phyloP scores from a whole-genome alignment of 2,888 invertebrate genomes.

The Bombylius discolor region DNA sequence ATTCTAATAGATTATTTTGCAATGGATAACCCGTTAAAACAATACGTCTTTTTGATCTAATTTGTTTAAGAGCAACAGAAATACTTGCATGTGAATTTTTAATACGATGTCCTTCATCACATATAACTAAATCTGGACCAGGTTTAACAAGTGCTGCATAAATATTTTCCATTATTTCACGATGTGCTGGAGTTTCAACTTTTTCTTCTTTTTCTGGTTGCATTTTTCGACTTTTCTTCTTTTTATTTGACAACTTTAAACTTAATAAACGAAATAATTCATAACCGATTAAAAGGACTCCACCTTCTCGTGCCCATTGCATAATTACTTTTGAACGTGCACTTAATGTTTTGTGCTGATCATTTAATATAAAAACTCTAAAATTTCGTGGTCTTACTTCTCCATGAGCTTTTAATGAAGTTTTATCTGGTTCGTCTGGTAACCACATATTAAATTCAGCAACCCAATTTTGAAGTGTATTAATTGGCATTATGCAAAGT shows the following conservation, averaged over 20 bases:
- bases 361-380: slow-evolving; percentile 80
- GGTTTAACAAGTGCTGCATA: slow-evolving; percentile 75
- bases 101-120: slow-evolving; percentile 94
- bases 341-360: slow-evolving; percentile 81
- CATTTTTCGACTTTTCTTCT: slow-evolving; percentile 34
- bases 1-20: slow-evolving; percentile 92
- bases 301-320: slow-evolving; percentile 79
- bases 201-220: slow-evolving; percentile 34
- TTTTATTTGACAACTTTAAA: slow-evolving; percentile 56
- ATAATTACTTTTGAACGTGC: slow-evolving; percentile 76
- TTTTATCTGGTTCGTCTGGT: slow-evolving; percentile 52
- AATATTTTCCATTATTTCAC: slow-evolving; percentile 69
- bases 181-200: slow-evolving; percentile 45
- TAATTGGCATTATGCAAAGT: slow-evolving; percentile 95
- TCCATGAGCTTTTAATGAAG: slow-evolving; percentile 46
- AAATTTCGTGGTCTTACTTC: slow-evolving; percentile 72
- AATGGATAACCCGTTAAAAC: slow-evolving; percentile 96
- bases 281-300: slow-evolving; percentile 92
- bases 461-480: slow-evolving; percentile 95
- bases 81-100: slow-evolving; percentile 97
- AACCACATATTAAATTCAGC: slow-evolving; percentile 97
- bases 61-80: slow-evolving; percentile 87
- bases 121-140: slow-evolving; percentile 87
- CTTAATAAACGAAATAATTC: slow-evolving; percentile 88
- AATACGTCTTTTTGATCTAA: slow-evolving; percentile 83